These are phyloP conservation scores for Neotoxoptera formosana DNA, from an alignment of 1,140 invertebrate genomes.

Conservation along the genomic window DNA sequence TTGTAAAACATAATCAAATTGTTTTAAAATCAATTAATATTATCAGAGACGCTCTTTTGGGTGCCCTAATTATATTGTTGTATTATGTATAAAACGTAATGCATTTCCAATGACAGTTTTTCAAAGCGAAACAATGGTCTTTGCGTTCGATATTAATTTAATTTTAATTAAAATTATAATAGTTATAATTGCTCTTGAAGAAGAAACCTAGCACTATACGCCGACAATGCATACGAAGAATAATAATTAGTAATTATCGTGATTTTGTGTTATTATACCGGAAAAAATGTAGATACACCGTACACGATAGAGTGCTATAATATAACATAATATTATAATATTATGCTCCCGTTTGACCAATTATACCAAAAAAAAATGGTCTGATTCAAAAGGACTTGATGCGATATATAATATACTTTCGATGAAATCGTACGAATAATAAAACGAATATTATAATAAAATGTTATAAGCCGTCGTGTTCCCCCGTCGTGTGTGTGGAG, in stretches of 20 bases:
- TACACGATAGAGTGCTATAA: neutral
- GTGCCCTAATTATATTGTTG: neutral
- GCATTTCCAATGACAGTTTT: neutral
- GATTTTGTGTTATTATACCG: neutral
- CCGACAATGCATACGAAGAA: neutral
- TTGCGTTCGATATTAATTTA: neutral
- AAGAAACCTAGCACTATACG: neutral
- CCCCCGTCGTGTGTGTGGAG: neutral
- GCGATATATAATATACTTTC: neutral
- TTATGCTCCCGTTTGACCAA: too few species aligned
- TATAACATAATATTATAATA: too few species aligned
- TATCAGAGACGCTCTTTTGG: neutral
- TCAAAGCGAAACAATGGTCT: neutral
- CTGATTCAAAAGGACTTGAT: neutral
- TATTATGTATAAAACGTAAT: neutral
- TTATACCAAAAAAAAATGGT: too few species aligned
- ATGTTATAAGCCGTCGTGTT: neutral
- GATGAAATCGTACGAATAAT: neutral
- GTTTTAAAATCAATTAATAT: constrained; percentile 3
- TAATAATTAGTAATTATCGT: neutral
- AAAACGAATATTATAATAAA: neutral
- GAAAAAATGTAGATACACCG: neutral
- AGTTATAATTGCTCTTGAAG: neutral
- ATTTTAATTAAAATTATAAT: neutral
- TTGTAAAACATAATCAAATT: neutral